Percentiles rank a stretch among this genome's conserved stretches.
Conservation (phyloP, 2,888 invertebrate species). For the Merodon equestris region DNA sequence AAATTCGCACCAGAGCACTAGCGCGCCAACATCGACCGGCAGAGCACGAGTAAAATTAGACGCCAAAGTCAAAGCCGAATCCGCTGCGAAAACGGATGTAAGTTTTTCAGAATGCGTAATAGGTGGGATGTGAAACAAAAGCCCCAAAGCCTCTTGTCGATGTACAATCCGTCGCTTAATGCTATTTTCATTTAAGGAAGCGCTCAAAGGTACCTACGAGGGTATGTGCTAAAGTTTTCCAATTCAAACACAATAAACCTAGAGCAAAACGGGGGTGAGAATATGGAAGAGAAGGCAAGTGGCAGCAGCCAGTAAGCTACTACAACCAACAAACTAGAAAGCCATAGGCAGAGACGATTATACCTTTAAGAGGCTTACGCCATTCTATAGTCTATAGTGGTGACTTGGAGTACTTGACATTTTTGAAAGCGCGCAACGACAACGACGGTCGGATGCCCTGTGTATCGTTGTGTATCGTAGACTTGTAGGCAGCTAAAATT, state of each 20-base stretch:
- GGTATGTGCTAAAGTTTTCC: conserved; percentile 46
- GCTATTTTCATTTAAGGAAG: conserved; percentile 10
- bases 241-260: conserved; percentile 49
- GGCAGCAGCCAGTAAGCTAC: neutral
- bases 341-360: conserved; percentile 42
- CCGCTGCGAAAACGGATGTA: neutral
- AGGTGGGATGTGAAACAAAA: conserved; percentile 29
- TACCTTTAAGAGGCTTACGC: conserved; percentile 54
- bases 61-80: neutral
- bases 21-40: neutral
- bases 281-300: conserved; percentile 28
- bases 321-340: too few species aligned
- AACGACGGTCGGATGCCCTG: neutral
- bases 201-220: conserved; percentile 13
- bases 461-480: conserved; percentile 1
- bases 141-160: conserved; percentile 35
- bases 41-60: neutral
- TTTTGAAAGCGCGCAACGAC: conserved; percentile 27
- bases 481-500: conserved; percentile 38
- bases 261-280: conserved; percentile 26
- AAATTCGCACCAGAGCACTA: neutral
- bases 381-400: conserved; percentile 20
- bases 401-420: conserved; percentile 1
- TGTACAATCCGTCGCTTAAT: conserved; percentile 25
- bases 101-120: conserved; percentile 32